These are phyloP conservation scores for Biston betularia DNA, from an alignment of 2,888 invertebrate species.

Conservation along the genomic window DNA sequence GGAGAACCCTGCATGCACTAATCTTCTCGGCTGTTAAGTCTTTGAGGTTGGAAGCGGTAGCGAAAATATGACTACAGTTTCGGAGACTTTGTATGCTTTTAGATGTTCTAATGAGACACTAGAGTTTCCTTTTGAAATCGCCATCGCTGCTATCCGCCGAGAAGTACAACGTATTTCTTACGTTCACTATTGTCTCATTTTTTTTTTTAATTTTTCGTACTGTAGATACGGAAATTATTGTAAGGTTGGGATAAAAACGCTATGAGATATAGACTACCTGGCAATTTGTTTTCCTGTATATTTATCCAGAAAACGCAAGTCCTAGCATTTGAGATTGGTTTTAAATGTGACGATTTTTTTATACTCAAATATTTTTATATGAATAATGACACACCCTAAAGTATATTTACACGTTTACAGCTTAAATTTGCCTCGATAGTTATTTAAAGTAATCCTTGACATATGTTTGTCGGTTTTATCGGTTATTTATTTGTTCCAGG, in stretches of 20 bases:
- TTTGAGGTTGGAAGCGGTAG: too few relatives aligned
- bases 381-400: neutral
- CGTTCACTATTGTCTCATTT: neutral
- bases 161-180: neutral
- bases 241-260: neutral
- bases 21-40: too few relatives aligned
- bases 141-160: neutral
- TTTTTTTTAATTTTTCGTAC: neutral
- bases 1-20: too few relatives aligned
- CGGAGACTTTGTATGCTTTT: too few relatives aligned
- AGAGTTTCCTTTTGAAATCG: too few relatives aligned
- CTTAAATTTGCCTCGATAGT: conserved; percentile 17
- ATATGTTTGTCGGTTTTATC: neutral
- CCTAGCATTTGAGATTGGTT: conserved; percentile 5
- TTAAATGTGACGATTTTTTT: conserved; percentile 3
- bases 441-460: neutral
- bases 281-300: neutral
- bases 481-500: neutral
- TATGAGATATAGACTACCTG: neutral
- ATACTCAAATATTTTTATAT: conserved; percentile 30
- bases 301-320: neutral
- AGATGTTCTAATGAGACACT: too few relatives aligned
- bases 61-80: too few relatives aligned
- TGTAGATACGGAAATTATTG: too few relatives aligned
- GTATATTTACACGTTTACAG: conserved; percentile 12